Conservation (phyloP, 2,113 vertebrate genomes). For the Marmota flaviventris region DNA sequence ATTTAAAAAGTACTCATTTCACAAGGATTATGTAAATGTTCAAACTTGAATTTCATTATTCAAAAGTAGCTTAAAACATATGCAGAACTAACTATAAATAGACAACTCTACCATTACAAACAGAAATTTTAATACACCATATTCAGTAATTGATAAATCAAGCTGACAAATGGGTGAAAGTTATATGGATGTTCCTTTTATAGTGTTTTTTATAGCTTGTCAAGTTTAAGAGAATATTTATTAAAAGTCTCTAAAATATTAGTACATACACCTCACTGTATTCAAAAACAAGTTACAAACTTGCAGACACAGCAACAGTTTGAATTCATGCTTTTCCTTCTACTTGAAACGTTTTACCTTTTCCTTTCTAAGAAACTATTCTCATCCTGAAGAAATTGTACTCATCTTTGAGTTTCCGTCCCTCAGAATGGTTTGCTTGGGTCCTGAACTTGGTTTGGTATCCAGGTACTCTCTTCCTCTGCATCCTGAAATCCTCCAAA, state of each 20-base stretch:
- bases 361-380: background rate
- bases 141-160: background rate
- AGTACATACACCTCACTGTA: background rate
- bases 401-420: background rate
- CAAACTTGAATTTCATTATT: background rate
- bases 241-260: background rate
- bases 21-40: background rate
- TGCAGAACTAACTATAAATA: background rate
- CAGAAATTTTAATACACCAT: background rate
- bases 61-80: conserved; percentile 1
- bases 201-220: background rate
- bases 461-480: background rate
- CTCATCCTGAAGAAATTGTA: background rate
- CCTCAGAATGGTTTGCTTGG: background rate
- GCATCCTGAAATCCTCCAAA: background rate
- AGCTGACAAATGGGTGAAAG: background rate
- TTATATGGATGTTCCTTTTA: background rate
- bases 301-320: background rate
- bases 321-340: background rate
- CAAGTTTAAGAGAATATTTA: background rate
- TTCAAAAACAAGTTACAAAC: background rate
- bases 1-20: background rate
- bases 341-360: background rate
- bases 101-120: background rate
- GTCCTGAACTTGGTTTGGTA: background rate